These are phyloP conservation scores for Epizoanthus scotinus DNA, from an alignment of 92 coral and sea anemone genomes.

Conservation along the genomic window DNA sequence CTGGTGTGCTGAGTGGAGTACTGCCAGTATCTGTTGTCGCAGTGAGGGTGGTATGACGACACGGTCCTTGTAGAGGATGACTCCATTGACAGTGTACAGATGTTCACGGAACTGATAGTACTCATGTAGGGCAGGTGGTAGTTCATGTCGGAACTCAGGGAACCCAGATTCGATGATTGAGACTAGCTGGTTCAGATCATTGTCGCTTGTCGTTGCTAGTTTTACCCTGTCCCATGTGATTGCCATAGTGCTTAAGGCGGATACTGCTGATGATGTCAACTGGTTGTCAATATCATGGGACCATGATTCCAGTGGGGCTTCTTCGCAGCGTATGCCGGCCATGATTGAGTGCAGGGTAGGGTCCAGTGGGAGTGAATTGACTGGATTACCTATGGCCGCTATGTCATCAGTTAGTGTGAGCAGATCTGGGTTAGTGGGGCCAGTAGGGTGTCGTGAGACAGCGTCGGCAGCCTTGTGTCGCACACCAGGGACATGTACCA, in stretches of 20 bases:
- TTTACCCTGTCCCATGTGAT: conserved; percentile 53
- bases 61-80: conserved; percentile 45
- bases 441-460: conserved; percentile 58
- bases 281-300: conserved; percentile 29
- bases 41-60: conserved; percentile 25
- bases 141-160: conserved; percentile 45
- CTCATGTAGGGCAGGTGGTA: conserved; percentile 51
- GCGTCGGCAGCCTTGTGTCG: conserved; percentile 58
- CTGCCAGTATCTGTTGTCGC: not conserved
- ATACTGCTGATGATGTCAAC: conserved; percentile 33
- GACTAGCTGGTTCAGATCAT: conserved; percentile 19
- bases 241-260: conserved; percentile 40
- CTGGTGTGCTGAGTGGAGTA: conserved; percentile 44
- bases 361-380: not conserved
- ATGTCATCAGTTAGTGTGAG: conserved; percentile 44
- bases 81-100: conserved; percentile 53
- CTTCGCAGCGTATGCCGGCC: conserved; percentile 29
- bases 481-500: conserved; percentile 58
- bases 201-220: conserved; percentile 42
- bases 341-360: conserved; percentile 20
- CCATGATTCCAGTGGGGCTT: not conserved
- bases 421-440: conserved; percentile 41
- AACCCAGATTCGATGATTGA: conserved; percentile 48
- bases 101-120: conserved; percentile 51
- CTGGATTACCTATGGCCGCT: conserved; percentile 14